Base-by-base conservation (phyloP, 2,888 invertebrate genomes). In the Tenodera sinensis region DNA sequence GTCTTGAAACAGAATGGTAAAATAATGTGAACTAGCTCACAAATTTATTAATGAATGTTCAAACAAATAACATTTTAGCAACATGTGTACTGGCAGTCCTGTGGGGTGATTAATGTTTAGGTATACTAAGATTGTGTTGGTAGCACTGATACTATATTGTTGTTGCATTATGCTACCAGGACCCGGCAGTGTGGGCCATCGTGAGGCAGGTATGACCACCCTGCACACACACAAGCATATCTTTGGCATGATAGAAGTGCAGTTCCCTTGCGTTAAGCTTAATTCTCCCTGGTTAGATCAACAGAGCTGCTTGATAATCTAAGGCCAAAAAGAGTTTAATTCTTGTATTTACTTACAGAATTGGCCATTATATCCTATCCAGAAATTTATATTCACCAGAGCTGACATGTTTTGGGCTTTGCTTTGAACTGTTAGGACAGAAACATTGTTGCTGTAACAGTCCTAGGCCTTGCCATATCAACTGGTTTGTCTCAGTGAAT, bases 141-240 rank as follows among this genome's bases (percentile, higher is more conserved):
- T 71, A 71, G 54, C 54, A 71, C 54, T 71, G 54, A 71, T 71
- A 71, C 54, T 71, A 20, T 71, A 71, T 71, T 88, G 27, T 85
- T 85, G 83, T 89, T 88, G 54, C 88, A 84, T 89, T 85, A 15
- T 30, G 89, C 88, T 88, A 28, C 34, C 82, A 71, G 54, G 91
- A 91, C 91, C 91, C 91, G 90, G 91, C 91, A 89, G 89, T 91
- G 85, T 91, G 91, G 91, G 90, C 90, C 90, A 90, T 91, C 86
- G 90, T 91, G 89, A 91, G 91, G 87, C 91, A 91, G 91, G 91
- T 91, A 91, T 83, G 81, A 47, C 28, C 28, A 54, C 20, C 15
- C 71, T 87, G 25, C 82, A 28, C 88, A 71, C 28, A 82, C 9
- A 88, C 83, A 30, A 20, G 82, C 15, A 87, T 25, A 34, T 30